Base-by-base conservation (phyloP, 1,140 invertebrate genomes). In the Trichonephila clavata region DNA sequence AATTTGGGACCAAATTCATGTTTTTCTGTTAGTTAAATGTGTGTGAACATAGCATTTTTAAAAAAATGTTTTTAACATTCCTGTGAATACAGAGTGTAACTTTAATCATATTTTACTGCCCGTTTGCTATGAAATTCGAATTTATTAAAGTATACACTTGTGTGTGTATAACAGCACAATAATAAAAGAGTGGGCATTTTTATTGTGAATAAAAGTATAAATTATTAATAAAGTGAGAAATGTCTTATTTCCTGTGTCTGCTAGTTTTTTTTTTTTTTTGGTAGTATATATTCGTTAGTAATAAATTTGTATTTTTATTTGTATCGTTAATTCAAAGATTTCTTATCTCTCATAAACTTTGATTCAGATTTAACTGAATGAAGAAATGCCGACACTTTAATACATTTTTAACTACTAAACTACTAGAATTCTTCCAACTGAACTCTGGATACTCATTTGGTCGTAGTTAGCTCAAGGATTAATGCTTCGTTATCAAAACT, bases 121-220 rank as follows among this genome's bases (percentile, higher is more conserved):
- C 92, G 84, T 87, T 87, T 87, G 86, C 86, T 93, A 80, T 8
- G 80, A 77, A 89, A 71, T 93, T 87, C 84, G 61, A 88, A 88
- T 77, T 93, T 50, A 50, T 50, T 77, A n/a, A 60, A 24, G 89
- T 90, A 50, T 50, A 63, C 89, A 90, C 50, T 43, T 89, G 14
- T 14, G 20, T 80, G 89, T 90, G 89, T 90, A 90, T 71, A 81
- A 50, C 27, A 57, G 90, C 90, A 92, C 90, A 92, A 92, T 50
- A 65, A 84, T 63, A 50, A 88, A 39, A 50, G 77, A 81, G 77
- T 83, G 90, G 90, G 90, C 77, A 92, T 90, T 92, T 92, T 92
- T 92, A 92, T 84, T 92, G 90, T 92, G 90, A 92, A 92, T 92
- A 92, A 90, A 92, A 84, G 24, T 92, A 92, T 92, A 92, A 92